Evolutionary conservation across 23 tunicate genomes (phyloP), one percentile per base, ranked within the genome.

Genomic region (Ciona savignyi): DNA sequence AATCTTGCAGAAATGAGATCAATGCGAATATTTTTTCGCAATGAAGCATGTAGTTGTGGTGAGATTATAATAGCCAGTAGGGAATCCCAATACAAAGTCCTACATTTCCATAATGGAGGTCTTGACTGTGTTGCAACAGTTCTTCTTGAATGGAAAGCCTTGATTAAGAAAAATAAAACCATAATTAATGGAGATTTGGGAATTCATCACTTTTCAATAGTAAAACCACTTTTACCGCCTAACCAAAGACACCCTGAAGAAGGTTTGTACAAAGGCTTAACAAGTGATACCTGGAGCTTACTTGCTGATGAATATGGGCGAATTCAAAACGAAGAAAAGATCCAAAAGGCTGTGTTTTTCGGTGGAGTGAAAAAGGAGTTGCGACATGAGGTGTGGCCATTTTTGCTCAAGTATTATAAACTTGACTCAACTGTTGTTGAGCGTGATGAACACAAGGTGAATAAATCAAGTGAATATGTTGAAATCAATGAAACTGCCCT

Each of bases 81-180:
- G 27, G 95, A 87, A 35, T 87, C 86, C 1, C 83, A 72, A 32
- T 87, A 87, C 76, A 81, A 76, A 72, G 65, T 87, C 0, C 66
- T 87, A n/a, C 95, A 87, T 72, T 87, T 87, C 65, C 95, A 87
- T 65, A 25, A 71, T 66, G 95, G 86, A 33, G 95, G 95, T 22
- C 76, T 87, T 19, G 86, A 87, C 63, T 71, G 62, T 24, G 63
- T 87, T 42, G 77, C 74, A 32, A 34, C 30, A 31, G 71, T 81
- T 33, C 66, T 87, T 2, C 48, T 75, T 27, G 78, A 87, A 1
- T 87, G 95, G 95, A 87, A 81, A 64, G 34, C 68, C 21, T 34
- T 23, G 42, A 32, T 60, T 0, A 77, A 69, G 66, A 62, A 64
- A 65, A 70, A 30, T 33, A 48, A 78, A 2, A 81, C 32, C 33